A percentile compares a stretch with the other conserved stretches of the same genome.
phyloP scores from a whole-genome alignment of 2,797 vertebrate species.

The Siniperca scherzeri region DNA sequence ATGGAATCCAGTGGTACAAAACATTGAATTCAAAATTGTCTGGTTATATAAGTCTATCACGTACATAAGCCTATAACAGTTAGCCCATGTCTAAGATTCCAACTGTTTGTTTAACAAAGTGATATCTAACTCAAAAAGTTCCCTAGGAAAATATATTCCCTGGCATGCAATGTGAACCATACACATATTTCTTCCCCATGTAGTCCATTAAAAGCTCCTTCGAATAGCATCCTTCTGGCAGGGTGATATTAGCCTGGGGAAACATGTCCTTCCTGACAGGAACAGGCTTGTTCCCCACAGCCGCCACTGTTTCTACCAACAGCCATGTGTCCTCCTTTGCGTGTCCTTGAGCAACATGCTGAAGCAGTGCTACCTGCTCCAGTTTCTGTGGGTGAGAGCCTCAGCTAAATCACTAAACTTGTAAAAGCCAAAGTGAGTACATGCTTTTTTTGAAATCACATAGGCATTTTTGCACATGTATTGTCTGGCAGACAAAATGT shows the following conservation, averaged over 20 bases:
- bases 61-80: slow-evolving; percentile 50
- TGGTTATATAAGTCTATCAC: slow-evolving; percentile 48
- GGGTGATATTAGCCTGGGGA: slow-evolving; percentile 49
- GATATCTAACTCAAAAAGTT: slow-evolving; percentile 39
- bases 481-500: slow-evolving; percentile 45
- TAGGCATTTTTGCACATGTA: slow-evolving; percentile 1
- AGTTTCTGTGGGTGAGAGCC: slow-evolving; percentile 33
- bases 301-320: slow-evolving; percentile 32
- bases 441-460: slow-evolving; percentile 18
- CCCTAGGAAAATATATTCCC: background rate
- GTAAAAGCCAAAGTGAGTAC: slow-evolving; percentile 19
- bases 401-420: slow-evolving; percentile 32
- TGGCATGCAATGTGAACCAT: background rate
- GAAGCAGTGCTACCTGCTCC: slow-evolving; percentile 45
- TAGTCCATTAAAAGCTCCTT: slow-evolving; percentile 18
- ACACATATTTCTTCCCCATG: background rate
- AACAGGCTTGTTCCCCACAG: slow-evolving; percentile 44
- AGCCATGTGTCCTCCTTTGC: slow-evolving; percentile 55
- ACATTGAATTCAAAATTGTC: slow-evolving; percentile 32
- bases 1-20: slow-evolving; percentile 12
- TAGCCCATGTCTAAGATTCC: slow-evolving; percentile 27
- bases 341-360: slow-evolving; percentile 58
- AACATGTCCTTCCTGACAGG: slow-evolving; percentile 40
- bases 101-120: slow-evolving; percentile 57
- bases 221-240: slow-evolving; percentile 28